Percentiles rank a stretch among this genome's conserved stretches.
These are phyloP conservation scores for Oxytorus armatus DNA, from an alignment of 2,888 invertebrate genomes.

Conservation along the genomic window DNA sequence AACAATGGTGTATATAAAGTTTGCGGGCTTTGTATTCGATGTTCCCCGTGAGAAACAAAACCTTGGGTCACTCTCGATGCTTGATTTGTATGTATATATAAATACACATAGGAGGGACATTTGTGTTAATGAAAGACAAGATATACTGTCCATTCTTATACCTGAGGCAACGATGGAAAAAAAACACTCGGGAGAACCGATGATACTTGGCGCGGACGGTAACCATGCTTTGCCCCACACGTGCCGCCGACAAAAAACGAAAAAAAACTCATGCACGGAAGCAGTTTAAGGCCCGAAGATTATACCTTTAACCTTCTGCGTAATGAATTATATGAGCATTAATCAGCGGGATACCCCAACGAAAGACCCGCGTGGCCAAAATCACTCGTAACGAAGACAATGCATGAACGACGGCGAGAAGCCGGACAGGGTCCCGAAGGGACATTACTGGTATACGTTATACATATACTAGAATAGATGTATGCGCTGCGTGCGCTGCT, in stretches of 20 bases:
- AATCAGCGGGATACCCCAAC: conserved; percentile 78
- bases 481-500: no score
- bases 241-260: conserved; percentile 20
- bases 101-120: conserved; percentile 21
- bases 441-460: conserved; percentile 27
- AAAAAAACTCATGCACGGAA: conserved; percentile 62
- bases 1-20: conserved; percentile 77
- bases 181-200: conserved; percentile 62
- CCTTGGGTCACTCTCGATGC: conserved; percentile 74
- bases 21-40: conserved; percentile 72
- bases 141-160: conserved; percentile 51
- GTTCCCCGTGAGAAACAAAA: conserved; percentile 83
- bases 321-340: conserved; percentile 83
- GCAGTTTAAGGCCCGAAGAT: conserved; percentile 75
- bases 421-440: conserved; percentile 25
- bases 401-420: conserved; percentile 60
- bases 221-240: conserved; percentile 40
- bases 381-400: conserved; percentile 74
- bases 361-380: conserved; percentile 67
- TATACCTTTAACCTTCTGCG: conserved; percentile 80
- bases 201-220: conserved; percentile 61
- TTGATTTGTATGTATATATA: neutral
- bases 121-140: conserved; percentile 23
- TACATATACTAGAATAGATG: neutral
- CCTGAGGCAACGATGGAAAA: conserved; percentile 44